Percentiles rank a stretch among this genome's conserved stretches.
Conservation (phyloP, 2,113 vertebrate species). For the Puma concolor region DNA sequence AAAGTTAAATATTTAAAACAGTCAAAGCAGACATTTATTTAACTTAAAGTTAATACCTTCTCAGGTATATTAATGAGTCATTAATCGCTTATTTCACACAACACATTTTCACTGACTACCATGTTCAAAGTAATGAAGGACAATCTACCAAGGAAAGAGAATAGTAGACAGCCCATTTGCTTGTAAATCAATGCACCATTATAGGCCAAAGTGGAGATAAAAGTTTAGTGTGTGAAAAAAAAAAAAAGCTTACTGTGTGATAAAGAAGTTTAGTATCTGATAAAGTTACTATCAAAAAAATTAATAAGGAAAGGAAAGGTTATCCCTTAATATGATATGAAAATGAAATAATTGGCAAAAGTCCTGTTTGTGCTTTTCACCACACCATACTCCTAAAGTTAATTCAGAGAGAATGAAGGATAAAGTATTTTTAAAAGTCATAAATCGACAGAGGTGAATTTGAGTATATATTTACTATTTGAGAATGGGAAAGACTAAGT, state of each 20-base stretch:
- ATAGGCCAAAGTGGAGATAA: background rate
- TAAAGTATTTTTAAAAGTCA: background rate
- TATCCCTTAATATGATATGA: background rate
- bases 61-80: conserved; percentile 27
- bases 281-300: background rate
- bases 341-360: conserved; percentile 27
- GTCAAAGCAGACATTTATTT: conserved; percentile 45
- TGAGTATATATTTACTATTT: background rate
- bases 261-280: background rate
- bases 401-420: conserved; percentile 1
- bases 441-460: conserved; percentile 5
- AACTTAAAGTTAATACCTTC: conserved; percentile 56
- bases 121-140: background rate
- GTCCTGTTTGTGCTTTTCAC: background rate
- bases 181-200: background rate
- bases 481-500: background rate
- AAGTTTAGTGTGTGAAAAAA: background rate
- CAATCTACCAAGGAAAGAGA: background rate
- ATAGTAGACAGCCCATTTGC: background rate
- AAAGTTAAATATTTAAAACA: conserved; percentile 61
- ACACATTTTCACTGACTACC: background rate
- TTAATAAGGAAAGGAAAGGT: background rate
- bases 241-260: background rate
- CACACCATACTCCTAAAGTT: background rate
- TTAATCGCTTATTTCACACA: background rate